These are phyloP conservation scores for Parthenolecanium corni DNA, from an alignment of 2,888 invertebrate genomes.

Conservation along the genomic window DNA sequence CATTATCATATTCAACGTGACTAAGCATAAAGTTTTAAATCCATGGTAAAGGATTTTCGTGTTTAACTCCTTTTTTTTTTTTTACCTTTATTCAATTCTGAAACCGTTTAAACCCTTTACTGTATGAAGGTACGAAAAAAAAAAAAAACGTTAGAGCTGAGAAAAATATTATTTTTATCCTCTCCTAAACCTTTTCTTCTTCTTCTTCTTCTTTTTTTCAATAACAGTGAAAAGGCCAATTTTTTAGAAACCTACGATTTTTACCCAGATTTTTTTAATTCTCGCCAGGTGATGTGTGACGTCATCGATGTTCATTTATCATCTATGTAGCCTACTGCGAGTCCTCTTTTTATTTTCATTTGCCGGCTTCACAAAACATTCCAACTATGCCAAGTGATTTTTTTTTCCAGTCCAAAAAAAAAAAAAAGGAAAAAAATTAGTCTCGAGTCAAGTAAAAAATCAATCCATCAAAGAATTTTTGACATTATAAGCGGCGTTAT, in stretches of 20 bases:
- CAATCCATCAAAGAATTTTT: constrained; percentile 27
- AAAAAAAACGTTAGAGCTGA: too few relatives aligned
- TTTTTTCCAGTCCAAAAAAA: constrained; percentile 1
- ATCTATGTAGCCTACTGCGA: constrained; percentile 8
- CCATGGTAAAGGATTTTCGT: too few relatives aligned
- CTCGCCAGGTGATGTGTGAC: constrained; percentile 27
- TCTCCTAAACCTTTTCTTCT: too few relatives aligned
- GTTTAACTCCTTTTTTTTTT: too few relatives aligned
- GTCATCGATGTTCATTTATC: constrained; percentile 26
- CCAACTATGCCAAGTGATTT: constrained; percentile 27
- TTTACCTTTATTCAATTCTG: too few relatives aligned
- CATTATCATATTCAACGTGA: too few relatives aligned
- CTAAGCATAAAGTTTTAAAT: too few relatives aligned
- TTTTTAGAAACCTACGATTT: constrained; percentile 24
- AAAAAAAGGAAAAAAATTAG: constrained; percentile 27
- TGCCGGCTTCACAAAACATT: constrained; percentile 15
- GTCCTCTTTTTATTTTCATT: constrained; percentile 13
- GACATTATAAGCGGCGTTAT: constrained; percentile 25
- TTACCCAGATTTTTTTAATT: constrained; percentile 24
- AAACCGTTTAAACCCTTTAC: too few relatives aligned
- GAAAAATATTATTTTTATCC: too few relatives aligned
- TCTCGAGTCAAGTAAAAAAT: constrained; percentile 27
- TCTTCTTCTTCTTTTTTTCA: too few relatives aligned
- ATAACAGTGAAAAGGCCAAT: constrained; percentile 5
- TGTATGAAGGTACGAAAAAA: too few relatives aligned